phyloP scores from a whole-genome alignment of 2,888 invertebrate species.

The Euplexia lucipara region DNA sequence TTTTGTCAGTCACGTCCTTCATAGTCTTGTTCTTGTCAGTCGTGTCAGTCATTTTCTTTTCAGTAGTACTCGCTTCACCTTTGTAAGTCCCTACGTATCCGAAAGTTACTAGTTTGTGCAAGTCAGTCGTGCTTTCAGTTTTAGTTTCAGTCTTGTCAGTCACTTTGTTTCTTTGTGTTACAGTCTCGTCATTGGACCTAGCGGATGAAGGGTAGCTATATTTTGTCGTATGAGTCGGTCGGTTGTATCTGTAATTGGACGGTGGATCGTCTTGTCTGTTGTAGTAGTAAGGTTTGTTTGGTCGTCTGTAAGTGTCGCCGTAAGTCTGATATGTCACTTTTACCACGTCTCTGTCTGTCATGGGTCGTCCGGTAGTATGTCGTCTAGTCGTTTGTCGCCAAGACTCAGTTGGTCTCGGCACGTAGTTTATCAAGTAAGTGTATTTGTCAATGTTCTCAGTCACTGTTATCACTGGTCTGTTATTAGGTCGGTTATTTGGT shows the following conservation, averaged over 20 bases:
- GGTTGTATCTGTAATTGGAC: slow-evolving; percentile 74
- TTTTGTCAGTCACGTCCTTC: slow-evolving; percentile 44
- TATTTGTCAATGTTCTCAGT: slow-evolving; percentile 88
- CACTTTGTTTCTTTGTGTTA: slow-evolving; percentile 54
- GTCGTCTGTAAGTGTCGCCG: slow-evolving; percentile 86
- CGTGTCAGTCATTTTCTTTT: slow-evolving; percentile 38
- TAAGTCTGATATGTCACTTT: slow-evolving; percentile 88
- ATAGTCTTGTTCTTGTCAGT: slow-evolving; percentile 49
- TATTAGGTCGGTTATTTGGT: slow-evolving; percentile 52
- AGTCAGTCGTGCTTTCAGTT: slow-evolving; percentile 76
- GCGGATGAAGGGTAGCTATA: slow-evolving; percentile 79
- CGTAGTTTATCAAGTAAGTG: slow-evolving; percentile 89
- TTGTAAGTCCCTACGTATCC: slow-evolving; percentile 88
- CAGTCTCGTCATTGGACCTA: slow-evolving; percentile 81
- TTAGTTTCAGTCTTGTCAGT: slow-evolving; percentile 63
- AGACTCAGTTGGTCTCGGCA: slow-evolving; percentile 88
- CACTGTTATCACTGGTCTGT: slow-evolving; percentile 84
- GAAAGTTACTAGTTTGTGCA: slow-evolving; percentile 87
- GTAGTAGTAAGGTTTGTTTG: slow-evolving; percentile 82
- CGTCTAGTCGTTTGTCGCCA: slow-evolving; percentile 85
- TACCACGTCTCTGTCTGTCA: slow-evolving; percentile 82
- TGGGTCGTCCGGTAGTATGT: slow-evolving; percentile 60
- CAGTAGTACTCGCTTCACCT: slow-evolving; percentile 70
- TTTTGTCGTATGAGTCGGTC: slow-evolving; percentile 74
- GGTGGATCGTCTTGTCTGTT: slow-evolving; percentile 77